Conservation (phyloP, 2,888 invertebrate species). For the Vesta saturnalis region DNA sequence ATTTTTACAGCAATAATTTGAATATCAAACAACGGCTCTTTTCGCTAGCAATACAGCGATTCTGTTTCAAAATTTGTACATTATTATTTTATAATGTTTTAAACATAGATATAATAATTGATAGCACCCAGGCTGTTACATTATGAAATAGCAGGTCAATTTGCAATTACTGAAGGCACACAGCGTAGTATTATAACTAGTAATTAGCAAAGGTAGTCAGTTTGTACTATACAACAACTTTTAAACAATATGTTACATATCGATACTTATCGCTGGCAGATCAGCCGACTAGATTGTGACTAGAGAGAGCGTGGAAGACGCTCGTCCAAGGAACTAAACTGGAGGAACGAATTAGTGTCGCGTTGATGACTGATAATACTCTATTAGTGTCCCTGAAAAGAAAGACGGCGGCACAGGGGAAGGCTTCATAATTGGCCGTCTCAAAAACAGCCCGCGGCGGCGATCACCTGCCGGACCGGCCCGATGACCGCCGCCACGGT, state of each 20-base stretch:
- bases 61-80: slow-evolving; percentile 45
- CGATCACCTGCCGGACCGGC: slow-evolving; percentile 29
- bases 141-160: slow-evolving; percentile 66
- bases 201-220: slow-evolving; percentile 64
- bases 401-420: slow-evolving; percentile 48
- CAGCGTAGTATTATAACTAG: slow-evolving; percentile 69
- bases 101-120: slow-evolving; percentile 59
- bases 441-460: slow-evolving; percentile 46
- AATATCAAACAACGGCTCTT: slow-evolving; percentile 49
- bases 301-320: slow-evolving; percentile 52
- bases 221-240: slow-evolving; percentile 63
- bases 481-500: slow-evolving; percentile 40
- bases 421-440: slow-evolving; percentile 53
- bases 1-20: slow-evolving; percentile 44
- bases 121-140: slow-evolving; percentile 62
- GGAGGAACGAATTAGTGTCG: slow-evolving; percentile 43
- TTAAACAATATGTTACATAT: slow-evolving; percentile 56
- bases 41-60: slow-evolving; percentile 41
- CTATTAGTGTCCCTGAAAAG: slow-evolving; percentile 45
- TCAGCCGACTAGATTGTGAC: slow-evolving; percentile 40
- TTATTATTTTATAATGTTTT: slow-evolving; percentile 53
- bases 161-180: slow-evolving; percentile 86
- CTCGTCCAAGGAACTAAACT: slow-evolving; percentile 47
- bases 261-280: slow-evolving; percentile 37
- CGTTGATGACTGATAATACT: slow-evolving; percentile 40